Evolutionary conservation across 2,113 vertebrate genomes (phyloP).

Genomic region (Callipepla californica): DNA sequence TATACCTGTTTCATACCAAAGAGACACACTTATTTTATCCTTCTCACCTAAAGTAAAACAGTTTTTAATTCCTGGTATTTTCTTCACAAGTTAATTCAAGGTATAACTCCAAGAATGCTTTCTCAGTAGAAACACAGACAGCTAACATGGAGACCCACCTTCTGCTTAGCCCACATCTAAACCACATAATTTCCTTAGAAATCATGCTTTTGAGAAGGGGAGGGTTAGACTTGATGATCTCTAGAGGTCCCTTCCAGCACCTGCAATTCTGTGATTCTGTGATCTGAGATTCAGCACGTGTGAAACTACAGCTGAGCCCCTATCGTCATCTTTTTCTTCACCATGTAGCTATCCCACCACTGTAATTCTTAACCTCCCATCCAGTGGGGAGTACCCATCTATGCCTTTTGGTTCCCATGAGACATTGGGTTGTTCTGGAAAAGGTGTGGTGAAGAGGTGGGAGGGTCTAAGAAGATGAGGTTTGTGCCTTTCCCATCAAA

Average conservation of each 20-base stretch:
- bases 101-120: background rate
- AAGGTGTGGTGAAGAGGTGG: background rate
- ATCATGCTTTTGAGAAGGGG: background rate
- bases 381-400: fast-evolving
- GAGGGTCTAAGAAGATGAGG: background rate
- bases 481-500: background rate
- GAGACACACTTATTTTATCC: background rate
- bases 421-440: background rate
- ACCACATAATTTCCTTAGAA: background rate
- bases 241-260: too few species aligned
- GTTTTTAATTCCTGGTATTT: background rate
- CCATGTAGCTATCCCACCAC: background rate
- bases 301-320: background rate
- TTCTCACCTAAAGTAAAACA: background rate
- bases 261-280: too few species aligned
- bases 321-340: background rate
- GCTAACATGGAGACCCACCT: background rate
- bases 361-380: background rate
- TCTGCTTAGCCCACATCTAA: background rate
- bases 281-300: background rate
- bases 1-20: background rate
- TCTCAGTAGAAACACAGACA: background rate
- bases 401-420: background rate
- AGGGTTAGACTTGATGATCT: too few species aligned
- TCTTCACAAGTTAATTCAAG: background rate